Conservation (phyloP, 2,888 invertebrate genomes). For the Didymodactylos carnosus region DNA sequence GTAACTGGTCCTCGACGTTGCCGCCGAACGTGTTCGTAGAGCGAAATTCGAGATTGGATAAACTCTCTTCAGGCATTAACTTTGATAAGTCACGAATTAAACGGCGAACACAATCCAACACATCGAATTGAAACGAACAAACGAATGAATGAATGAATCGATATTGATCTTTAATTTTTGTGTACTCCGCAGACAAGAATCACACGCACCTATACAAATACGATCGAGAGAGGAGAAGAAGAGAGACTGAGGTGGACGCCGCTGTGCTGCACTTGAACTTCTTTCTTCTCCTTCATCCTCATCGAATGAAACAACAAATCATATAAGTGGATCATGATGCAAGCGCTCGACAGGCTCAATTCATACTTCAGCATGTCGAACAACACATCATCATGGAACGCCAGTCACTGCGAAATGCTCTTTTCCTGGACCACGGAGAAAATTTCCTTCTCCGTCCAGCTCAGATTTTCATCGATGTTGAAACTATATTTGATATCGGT, state of each 20-base stretch:
- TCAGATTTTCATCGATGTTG: not conserved
- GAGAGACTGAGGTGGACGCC: not conserved
- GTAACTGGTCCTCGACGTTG: not conserved
- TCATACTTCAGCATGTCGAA: not conserved
- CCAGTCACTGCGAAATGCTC: no score
- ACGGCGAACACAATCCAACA: not conserved
- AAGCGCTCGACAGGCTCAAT: not conserved
- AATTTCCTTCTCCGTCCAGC: not conserved
- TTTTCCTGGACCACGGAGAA: no score
- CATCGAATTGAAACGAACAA: not conserved
- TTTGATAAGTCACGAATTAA: not conserved
- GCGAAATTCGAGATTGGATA: not conserved
- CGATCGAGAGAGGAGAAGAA: not conserved
- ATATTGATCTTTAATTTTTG: not conserved
- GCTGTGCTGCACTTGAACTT: not conserved
- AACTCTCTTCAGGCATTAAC: constrained; percentile 1
- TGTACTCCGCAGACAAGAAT: not conserved
- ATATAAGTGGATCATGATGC: not conserved
- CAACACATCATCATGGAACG: no score
- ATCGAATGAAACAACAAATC: not conserved
- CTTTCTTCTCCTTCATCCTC: not conserved
- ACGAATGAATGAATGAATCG: not conserved
- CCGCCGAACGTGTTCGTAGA: not conserved
- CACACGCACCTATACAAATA: not conserved
- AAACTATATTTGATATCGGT: not conserved